Base-by-base conservation (phyloP, 2,797 vertebrate genomes). In the Rhinella marina region DNA sequence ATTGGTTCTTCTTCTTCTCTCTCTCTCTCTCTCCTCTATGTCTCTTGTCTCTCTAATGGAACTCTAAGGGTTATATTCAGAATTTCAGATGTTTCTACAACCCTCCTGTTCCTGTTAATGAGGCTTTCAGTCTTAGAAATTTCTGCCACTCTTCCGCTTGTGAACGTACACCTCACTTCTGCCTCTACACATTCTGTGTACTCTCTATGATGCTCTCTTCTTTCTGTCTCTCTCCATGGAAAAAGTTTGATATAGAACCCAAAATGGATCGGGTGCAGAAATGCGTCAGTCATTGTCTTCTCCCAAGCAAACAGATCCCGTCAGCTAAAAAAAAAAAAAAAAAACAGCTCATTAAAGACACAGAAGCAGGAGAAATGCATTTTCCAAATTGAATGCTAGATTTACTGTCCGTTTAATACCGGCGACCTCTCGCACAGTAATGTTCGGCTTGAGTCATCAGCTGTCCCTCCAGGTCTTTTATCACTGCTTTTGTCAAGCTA, bases 401-500 rank as follows among this genome's bases (percentile, higher is more conserved):
- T 99, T 99, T 99, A 99, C 97, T 97, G 97, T 97, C 95, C 91
- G 95, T 96, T 96, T 96, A 96, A 94, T 95, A 95, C 95, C 83
- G 90, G 94, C 91, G 97, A 98, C 97, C 98, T 97, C 96, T 96
- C 95, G 94, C 97, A 93, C 97, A 91, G 96, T 99, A 97, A 99
- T 98, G 98, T 97, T 97, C 97, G 93, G 95, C 95, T 95, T 92
- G 95, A 98, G 97, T 97, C 97, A 97, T 97, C 97, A 96, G 96
- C 96, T 94, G 95, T 97, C 97, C 96, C 96, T 97, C 92, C 90
- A 94, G 96, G 96, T 98, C 97, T 97, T 99, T 98, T 97, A 98
- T 99, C 97, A 97, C 97, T 95, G 95, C 98, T 96, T 98, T 99
- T 99, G 97, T 99, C 97, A 95, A 97, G 97, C 98, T 98, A 98